Conservation (phyloP, 2,888 invertebrate species). For the Teinopalpus imperialis region DNA sequence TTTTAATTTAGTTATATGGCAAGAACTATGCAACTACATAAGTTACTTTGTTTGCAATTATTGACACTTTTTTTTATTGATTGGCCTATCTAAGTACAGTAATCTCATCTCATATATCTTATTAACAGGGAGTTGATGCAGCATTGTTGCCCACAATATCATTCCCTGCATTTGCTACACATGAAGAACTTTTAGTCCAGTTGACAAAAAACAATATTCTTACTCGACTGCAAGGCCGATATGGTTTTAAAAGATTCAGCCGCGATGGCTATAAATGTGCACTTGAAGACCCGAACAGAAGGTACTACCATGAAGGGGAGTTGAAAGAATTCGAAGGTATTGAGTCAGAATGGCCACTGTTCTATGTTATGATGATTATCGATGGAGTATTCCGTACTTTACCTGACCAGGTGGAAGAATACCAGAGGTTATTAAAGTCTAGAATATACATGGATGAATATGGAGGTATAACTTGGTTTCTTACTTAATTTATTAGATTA, state of each 20-base stretch:
- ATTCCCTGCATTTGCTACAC: conserved; percentile 99
- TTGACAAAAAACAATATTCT: conserved; percentile 93
- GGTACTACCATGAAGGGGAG: conserved; percentile 95
- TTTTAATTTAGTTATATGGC: no score
- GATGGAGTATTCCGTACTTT: conserved; percentile 95
- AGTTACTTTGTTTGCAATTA: no score
- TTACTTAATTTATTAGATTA: conserved; percentile 9
- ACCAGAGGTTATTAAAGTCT: conserved; percentile 91
- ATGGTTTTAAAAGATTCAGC: conserved; percentile 96
- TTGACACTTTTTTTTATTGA: no score
- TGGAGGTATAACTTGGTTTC: conserved; percentile 82
- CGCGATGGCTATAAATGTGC: conserved; percentile 97
- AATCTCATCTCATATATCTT: no score
- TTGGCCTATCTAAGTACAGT: no score
- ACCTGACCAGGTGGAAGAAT: conserved; percentile 95
- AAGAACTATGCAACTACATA: no score
- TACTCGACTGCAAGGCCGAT: conserved; percentile 90
- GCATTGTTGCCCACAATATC: conserved; percentile 96
- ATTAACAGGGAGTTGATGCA: conserved; percentile 98
- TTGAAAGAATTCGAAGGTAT: conserved; percentile 97
- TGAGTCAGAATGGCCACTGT: conserved; percentile 99
- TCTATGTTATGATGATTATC: conserved; percentile 97
- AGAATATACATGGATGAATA: conserved; percentile 90
- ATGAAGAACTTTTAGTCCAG: conserved; percentile 94
- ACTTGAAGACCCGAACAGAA: conserved; percentile 89